phyloP scores from a whole-genome alignment of 2,113 vertebrate species.

The Pollimyrus isidori region DNA sequence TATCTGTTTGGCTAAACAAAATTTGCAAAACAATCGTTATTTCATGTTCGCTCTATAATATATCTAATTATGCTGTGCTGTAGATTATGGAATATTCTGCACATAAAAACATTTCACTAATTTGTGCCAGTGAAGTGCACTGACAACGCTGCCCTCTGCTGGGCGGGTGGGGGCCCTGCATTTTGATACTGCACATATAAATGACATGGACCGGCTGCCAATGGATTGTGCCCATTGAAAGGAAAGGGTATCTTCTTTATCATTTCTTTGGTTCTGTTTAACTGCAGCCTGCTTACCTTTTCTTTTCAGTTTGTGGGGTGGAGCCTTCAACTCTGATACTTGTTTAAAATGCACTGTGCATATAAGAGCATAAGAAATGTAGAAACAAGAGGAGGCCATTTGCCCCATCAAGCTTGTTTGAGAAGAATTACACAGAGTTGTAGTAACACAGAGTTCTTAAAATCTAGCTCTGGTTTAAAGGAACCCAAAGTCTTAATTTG shows the following conservation, averaged over 20 bases:
- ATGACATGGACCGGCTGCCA: background rate
- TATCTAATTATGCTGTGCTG: background rate
- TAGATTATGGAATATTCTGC: background rate
- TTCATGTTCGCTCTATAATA: background rate
- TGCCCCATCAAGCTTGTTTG: no score
- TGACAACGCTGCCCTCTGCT: background rate
- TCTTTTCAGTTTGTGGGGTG: background rate
- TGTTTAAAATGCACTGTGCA: background rate
- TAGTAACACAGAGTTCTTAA: no score
- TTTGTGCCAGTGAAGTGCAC: background rate
- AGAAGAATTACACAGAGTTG: no score
- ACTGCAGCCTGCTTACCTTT: background rate
- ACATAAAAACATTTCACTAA: background rate
- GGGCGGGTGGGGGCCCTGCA: background rate
- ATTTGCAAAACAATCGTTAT: background rate
- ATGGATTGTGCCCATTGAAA: background rate
- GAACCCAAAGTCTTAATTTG: no score
- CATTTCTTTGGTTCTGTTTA: background rate
- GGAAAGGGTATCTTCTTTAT: background rate
- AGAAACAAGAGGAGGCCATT: no score
- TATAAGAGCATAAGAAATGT: background rate
- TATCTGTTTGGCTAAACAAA: background rate
- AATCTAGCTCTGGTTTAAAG: no score
- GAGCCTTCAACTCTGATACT: background rate
- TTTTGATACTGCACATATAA: background rate